A percentile compares a stretch with the other conserved stretches of the same genome.
phyloP scores from a whole-genome alignment of 2,797 vertebrate genomes.

The Champsocephalus esox region DNA sequence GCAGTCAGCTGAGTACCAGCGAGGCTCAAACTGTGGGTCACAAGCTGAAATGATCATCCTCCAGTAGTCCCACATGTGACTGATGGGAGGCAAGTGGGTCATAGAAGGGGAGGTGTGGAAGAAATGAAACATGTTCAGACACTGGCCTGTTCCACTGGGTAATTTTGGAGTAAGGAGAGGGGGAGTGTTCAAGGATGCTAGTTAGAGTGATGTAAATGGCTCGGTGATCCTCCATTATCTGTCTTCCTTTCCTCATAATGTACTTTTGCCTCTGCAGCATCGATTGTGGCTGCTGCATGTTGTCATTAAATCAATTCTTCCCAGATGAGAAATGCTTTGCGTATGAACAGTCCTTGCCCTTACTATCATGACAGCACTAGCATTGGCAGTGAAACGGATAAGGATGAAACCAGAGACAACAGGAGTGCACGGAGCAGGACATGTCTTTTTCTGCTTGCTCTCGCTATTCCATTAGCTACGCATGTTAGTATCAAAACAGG shows the following conservation, averaged over 20 bases:
- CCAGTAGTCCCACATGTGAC: constrained; percentile 35
- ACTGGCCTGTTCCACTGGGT: constrained; percentile 17
- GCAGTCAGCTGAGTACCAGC: constrained; percentile 12
- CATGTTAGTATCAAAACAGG: constrained; percentile 67
- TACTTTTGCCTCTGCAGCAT: constrained; percentile 80
- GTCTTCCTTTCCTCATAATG: constrained; percentile 83
- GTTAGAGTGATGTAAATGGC: constrained; percentile 81
- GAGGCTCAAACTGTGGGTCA: constrained; percentile 21
- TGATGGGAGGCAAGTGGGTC: constrained; percentile 24
- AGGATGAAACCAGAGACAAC: constrained; percentile 72
- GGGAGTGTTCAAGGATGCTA: constrained; percentile 75
- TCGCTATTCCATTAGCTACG: constrained; percentile 60
- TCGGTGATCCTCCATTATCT: constrained; percentile 84
- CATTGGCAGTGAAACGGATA: constrained; percentile 74
- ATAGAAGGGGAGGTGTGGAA: constrained; percentile 18
- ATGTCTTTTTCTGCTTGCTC: constrained; percentile 67
- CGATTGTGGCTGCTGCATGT: constrained; percentile 82
- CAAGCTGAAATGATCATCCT: constrained; percentile 46
- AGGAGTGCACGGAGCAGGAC: constrained; percentile 60
- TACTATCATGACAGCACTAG: constrained; percentile 70
- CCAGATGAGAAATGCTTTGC: constrained; percentile 84
- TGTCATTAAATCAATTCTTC: constrained; percentile 87
- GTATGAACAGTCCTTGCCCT: constrained; percentile 81
- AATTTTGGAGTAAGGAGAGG: constrained; percentile 39
- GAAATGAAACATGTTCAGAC: constrained; percentile 22